phyloP scores from a whole-genome alignment of 2,113 vertebrate species.

The Danionella cerebrum region DNA sequence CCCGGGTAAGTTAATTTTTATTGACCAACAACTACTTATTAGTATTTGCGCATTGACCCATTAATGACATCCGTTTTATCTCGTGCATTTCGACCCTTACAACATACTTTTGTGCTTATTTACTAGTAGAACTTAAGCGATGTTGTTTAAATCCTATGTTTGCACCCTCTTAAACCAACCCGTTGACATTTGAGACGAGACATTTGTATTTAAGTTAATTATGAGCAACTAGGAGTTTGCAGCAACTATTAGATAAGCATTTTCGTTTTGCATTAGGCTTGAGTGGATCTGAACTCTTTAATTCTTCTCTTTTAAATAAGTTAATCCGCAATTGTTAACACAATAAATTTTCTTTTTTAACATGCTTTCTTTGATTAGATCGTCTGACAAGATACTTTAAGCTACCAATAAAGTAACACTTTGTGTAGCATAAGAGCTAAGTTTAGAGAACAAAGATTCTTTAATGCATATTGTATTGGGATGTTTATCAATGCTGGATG shows the following conservation, averaged over 20 bases:
- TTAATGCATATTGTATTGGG: constrained; percentile 49
- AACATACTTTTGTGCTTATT: neutral
- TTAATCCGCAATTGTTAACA: neutral
- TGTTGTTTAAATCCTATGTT: too few relatives aligned
- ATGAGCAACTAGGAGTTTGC: constrained; percentile 6
- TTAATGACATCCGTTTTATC: neutral
- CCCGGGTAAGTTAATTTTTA: constrained; percentile 53
- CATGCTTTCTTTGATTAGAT: too few relatives aligned
- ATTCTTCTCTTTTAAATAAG: neutral
- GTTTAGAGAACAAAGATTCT: constrained; percentile 1
- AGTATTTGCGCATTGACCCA: constrained; percentile 22
- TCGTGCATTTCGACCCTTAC: neutral
- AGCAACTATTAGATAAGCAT: constrained; percentile 23
- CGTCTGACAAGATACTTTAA: too few relatives aligned
- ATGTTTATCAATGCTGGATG: constrained; percentile 31
- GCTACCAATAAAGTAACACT: neutral
- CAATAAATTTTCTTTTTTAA: too few relatives aligned
- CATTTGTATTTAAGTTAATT: neutral
- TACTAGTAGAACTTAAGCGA: too few relatives aligned
- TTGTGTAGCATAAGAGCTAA: neutral
- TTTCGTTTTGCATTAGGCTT: constrained; percentile 4
- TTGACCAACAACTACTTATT: constrained; percentile 6
- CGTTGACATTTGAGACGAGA: neutral
- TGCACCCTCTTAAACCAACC: neutral
- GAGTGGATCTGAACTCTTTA: neutral